phyloP scores from a whole-genome alignment of 2,113 vertebrate species.

The Bungarus multicinctus region DNA sequence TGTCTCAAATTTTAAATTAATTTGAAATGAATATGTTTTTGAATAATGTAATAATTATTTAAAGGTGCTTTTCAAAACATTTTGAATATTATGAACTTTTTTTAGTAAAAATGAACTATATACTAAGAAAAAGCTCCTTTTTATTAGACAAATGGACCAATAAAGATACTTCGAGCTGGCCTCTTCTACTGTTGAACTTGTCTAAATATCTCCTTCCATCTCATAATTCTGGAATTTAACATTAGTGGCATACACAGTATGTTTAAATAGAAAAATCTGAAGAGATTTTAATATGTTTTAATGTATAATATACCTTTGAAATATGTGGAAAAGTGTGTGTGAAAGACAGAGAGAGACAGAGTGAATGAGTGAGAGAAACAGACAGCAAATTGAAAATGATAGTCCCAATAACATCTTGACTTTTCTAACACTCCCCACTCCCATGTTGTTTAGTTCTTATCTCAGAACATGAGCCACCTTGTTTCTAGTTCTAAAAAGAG shows the following conservation, averaged over 20 bases:
- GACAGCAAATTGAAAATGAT: not conserved
- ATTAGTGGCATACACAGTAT: not conserved
- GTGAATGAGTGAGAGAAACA: not conserved
- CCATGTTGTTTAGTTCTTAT: not conserved
- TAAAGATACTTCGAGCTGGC: not conserved
- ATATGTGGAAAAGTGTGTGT: not conserved
- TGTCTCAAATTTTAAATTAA: not conserved
- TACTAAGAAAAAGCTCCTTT: not conserved
- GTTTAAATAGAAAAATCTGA: not conserved
- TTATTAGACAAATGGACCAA: not conserved
- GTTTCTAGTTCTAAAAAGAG: not conserved
- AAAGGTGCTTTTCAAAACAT: not conserved
- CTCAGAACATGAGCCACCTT: not conserved
- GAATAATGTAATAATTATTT: not conserved
- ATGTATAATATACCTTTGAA: not conserved
- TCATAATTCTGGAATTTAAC: not conserved
- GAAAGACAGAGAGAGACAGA: too few species aligned
- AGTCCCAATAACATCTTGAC: not conserved
- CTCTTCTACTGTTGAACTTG: not conserved
- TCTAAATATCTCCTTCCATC: not conserved
- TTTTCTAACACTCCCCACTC: not conserved
- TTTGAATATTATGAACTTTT: not conserved
- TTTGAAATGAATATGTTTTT: not conserved
- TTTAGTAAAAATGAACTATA: not conserved
- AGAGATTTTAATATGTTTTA: not conserved